A percentile compares a stretch with the other conserved stretches of the same genome.
phyloP scores from a whole-genome alignment of 1,140 invertebrate species.

The Caenorhabditis briggsae region DNA sequence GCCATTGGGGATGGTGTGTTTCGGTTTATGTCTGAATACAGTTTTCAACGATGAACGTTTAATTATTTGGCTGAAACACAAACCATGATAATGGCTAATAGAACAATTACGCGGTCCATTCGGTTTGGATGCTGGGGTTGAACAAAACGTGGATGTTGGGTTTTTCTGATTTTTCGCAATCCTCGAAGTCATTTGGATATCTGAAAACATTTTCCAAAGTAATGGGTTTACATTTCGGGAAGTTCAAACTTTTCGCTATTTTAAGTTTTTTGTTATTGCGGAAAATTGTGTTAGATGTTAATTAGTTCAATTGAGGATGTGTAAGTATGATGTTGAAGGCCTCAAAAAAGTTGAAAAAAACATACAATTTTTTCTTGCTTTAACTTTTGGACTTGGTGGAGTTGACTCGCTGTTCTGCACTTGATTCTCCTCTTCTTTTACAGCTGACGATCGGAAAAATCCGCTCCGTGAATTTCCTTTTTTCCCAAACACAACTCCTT shows the following conservation, averaged over 20 bases:
- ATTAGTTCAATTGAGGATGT: no score
- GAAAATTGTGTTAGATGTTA: no score
- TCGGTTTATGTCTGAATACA: neutral
- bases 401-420: neutral
- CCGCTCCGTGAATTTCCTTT: conserved; percentile 39
- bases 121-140: neutral
- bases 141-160: conserved; percentile 15
- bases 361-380: conserved; percentile 12
- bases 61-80: neutral
- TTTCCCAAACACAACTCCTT: conserved; percentile 38
- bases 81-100: neutral
- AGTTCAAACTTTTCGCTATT: no score
- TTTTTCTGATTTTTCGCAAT: conserved; percentile 13
- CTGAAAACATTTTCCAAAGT: neutral
- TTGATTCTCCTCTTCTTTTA: neutral
- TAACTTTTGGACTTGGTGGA: conserved; percentile 8
- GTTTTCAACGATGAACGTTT: neutral
- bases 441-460: conserved; percentile 16
- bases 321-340: neutral
- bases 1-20: conserved; percentile 16
- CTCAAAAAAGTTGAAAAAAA: neutral
- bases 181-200: conserved; percentile 15
- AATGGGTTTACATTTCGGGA: neutral
- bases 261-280: neutral
- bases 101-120: neutral